These are phyloP conservation scores for Aspidoscelis tigris DNA, from an alignment of 2,113 vertebrate genomes.

Conservation along the genomic window DNA sequence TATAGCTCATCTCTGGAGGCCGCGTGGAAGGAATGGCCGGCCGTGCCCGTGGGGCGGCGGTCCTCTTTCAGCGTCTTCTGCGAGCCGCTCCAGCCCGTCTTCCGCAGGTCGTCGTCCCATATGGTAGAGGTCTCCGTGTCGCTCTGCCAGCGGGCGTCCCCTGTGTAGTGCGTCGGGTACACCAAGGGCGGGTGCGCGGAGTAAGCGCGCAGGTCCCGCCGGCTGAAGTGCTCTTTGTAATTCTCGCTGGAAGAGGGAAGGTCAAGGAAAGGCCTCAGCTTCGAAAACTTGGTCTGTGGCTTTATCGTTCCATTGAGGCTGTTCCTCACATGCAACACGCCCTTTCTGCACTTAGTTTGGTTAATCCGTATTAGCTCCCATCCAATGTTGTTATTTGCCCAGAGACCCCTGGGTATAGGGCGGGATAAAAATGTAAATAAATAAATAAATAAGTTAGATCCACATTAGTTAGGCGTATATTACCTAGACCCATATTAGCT, in stretches of 20 bases:
- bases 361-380: too few species aligned
- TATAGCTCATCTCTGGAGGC: slow-evolving; percentile 84
- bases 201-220: slow-evolving; percentile 87
- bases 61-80: slow-evolving; percentile 88
- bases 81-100: slow-evolving; percentile 89
- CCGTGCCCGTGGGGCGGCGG: slow-evolving; percentile 45
- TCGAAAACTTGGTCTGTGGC: too few species aligned
- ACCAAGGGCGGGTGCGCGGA: slow-evolving; percentile 88
- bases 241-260: slow-evolving; percentile 76
- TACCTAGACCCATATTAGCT: too few species aligned
- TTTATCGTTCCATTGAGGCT: too few species aligned
- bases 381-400: too few species aligned
- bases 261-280: too few species aligned
- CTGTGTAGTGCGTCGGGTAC: slow-evolving; percentile 91
- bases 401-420: too few species aligned
- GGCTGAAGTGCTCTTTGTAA: slow-evolving; percentile 88
- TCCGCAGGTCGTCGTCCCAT: slow-evolving; percentile 89
- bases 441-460: too few species aligned
- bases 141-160: slow-evolving; percentile 90
- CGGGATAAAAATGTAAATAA: too few species aligned
- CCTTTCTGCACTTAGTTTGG: too few species aligned
- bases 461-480: too few species aligned
- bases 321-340: too few species aligned
- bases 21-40: slow-evolving; percentile 66
- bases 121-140: slow-evolving; percentile 96